Conservation (phyloP, 1,140 invertebrate species). For the Hirudo medicinalis region DNA sequence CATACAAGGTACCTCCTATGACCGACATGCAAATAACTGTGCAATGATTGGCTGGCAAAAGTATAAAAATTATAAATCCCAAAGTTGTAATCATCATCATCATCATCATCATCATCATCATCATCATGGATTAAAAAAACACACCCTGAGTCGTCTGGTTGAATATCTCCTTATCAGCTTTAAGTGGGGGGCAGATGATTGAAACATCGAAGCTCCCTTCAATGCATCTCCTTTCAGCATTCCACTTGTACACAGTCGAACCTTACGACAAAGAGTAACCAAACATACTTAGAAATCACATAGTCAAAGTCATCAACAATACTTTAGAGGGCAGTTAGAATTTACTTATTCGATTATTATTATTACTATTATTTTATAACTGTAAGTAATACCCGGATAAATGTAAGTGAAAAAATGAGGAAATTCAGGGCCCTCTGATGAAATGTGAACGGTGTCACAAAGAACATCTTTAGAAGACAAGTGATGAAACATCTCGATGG, state of each 20-base stretch:
- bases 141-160: too few relatives aligned
- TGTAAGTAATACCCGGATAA: neutral
- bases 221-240: too few relatives aligned
- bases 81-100: too few relatives aligned
- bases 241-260: neutral
- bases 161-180: too few relatives aligned
- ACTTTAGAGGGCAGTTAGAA: neutral
- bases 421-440: neutral
- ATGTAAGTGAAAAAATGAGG: neutral
- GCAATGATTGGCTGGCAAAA: too few relatives aligned
- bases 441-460: conserved; percentile 1
- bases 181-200: too few relatives aligned
- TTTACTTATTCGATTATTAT: neutral
- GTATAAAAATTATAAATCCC: too few relatives aligned
- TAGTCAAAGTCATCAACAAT: neutral
- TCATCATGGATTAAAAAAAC: too few relatives aligned
- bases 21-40: neutral
- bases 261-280: neutral
- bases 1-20: neutral
- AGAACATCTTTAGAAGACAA: neutral
- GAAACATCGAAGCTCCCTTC: too few relatives aligned
- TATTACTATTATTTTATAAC: neutral
- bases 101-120: too few relatives aligned
- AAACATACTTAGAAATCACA: neutral
- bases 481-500: neutral